Conservation (phyloP, 2,797 vertebrate genomes). For the Acanthurus tractus region DNA sequence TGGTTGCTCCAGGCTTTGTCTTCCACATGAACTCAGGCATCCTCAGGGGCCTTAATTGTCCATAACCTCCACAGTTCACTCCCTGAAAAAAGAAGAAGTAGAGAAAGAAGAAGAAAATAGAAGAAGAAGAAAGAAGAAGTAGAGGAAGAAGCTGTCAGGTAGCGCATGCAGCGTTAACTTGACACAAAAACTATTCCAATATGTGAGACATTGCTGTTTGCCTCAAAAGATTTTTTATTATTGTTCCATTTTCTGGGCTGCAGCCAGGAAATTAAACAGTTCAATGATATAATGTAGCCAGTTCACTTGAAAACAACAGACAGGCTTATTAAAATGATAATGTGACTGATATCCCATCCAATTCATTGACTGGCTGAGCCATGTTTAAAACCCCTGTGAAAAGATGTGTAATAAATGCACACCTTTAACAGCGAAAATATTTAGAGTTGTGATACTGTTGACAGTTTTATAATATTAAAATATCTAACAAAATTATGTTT, state of each 20-base stretch:
- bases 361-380: neutral
- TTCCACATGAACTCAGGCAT: conserved; percentile 11
- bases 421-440: neutral
- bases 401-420: neutral
- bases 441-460: neutral
- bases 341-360: neutral
- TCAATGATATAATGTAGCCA: conserved; percentile 2
- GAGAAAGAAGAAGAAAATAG: neutral
- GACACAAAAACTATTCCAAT: conserved; percentile 1
- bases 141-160: neutral
- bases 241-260: conserved; percentile 5
- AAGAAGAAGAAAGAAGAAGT: neutral
- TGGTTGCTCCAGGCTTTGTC: conserved; percentile 12
- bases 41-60: conserved; percentile 24
- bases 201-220: neutral
- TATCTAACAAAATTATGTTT: neutral
- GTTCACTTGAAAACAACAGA: conserved; percentile 14
- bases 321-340: conserved; percentile 21
- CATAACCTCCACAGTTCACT: conserved; percentile 22
- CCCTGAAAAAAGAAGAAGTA: neutral
- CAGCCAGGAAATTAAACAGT: conserved; percentile 25
- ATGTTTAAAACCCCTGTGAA: neutral
- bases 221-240: conserved; percentile 10
- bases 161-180: neutral
- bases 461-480: neutral